Evolutionary conservation across 2,797 vertebrate genomes (phyloP), one percentile per base, ranked within the genome.

Genomic region (Microtus agrestis): DNA sequence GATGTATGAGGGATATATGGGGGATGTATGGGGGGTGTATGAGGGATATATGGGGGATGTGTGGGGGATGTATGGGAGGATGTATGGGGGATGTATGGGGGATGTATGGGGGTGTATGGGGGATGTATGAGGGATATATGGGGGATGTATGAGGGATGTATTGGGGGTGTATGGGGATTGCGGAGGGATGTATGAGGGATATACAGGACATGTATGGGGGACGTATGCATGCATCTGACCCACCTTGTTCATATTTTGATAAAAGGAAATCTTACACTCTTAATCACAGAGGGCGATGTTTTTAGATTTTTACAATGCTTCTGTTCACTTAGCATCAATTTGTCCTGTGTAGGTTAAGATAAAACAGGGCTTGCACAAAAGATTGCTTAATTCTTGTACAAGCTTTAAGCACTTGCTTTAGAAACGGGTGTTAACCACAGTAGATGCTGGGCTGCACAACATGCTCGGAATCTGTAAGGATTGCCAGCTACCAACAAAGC

Each of bases 391-490:
- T 84, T 96, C 91, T 67, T 71, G 29, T 71, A 95, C 96, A 96
- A 96, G 96, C 97, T 17, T 91, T 87, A 92, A 92, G 63, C 87
- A 92, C 95, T 96, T 90, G 87, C 93, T 97, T 96, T 78, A 96
- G 96, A 98, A 87, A 37, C 2, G 23, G 23, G n/a, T 54, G 51
- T 77, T 87, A 87, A 63, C 59, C 54, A 0, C 21, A 54, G 51
- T 56, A 94, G 94, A 95, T 4, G 89, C 94, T 78, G 87, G 95
- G 96, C 93, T 97, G 80, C 48, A 91, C 96, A 87, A 63, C 92
- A 90, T 2, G 95, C 95, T 34, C 95, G 51, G 84, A 97, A 95
- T 91, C 92, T 93, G 96, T 91, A 96, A 97, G 97, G 97, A 97
- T 81, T 96, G 96, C 91, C 98, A 96, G 76, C 92, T 89, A 82